These are phyloP conservation scores for Parotia lawesii DNA, from an alignment of 2,113 vertebrate species.

Conservation along the genomic window DNA sequence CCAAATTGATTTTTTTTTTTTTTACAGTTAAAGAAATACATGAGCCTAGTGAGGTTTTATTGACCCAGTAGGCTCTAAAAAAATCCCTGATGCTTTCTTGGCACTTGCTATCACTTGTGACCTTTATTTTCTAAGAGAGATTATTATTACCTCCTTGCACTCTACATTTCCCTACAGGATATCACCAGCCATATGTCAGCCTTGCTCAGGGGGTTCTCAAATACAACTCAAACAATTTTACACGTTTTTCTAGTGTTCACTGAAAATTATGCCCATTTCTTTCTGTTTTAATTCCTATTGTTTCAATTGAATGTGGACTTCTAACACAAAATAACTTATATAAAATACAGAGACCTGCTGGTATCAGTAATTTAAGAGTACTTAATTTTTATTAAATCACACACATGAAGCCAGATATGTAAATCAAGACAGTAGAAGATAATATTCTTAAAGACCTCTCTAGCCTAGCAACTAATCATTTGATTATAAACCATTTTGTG, in stretches of 20 bases:
- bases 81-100: slow-evolving; percentile 16
- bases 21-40: not conserved
- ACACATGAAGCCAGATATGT: not conserved
- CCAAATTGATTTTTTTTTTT: not conserved
- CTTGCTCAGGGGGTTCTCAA: not conserved
- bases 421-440: not conserved
- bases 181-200: slow-evolving; percentile 33
- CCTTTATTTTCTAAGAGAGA: slow-evolving; percentile 46
- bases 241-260: not conserved
- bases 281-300: not conserved
- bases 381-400: not conserved
- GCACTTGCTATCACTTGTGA: slow-evolving; percentile 34
- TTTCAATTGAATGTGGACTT: not conserved
- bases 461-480: not conserved
- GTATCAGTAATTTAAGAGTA: not conserved
- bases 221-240: not conserved
- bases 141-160: slow-evolving; percentile 11
- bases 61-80: not conserved
- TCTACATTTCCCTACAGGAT: slow-evolving; percentile 1
- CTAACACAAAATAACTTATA: not conserved
- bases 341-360: not conserved
- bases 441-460: not conserved
- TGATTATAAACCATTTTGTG: not conserved
- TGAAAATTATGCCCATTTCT: not conserved
- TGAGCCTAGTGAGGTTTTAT: not conserved